Evolutionary conservation across 2,888 invertebrate species (phyloP).

Genomic region (Leptopterna dolabrata): DNA sequence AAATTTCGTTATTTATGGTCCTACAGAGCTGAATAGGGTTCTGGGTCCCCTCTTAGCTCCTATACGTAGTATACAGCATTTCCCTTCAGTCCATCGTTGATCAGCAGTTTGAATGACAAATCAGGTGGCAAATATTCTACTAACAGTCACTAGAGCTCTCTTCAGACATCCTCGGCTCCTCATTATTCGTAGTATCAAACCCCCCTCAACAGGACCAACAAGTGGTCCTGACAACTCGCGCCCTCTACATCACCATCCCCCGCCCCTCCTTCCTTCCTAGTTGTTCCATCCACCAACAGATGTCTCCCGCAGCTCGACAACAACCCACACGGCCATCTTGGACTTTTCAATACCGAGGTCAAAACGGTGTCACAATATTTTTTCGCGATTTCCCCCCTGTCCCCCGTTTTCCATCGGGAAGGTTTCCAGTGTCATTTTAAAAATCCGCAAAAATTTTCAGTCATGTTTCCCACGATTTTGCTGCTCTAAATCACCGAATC

Average conservation of each 20-base stretch:
- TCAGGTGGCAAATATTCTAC: too few species aligned
- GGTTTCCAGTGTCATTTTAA: not conserved
- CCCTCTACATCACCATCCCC: not conserved
- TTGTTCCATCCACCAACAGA: not conserved
- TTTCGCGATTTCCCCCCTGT: constrained; percentile 4
- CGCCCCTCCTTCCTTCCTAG: not conserved
- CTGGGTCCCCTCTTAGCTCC: too few species aligned
- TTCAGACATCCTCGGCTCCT: not conserved
- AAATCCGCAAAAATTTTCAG: not conserved
- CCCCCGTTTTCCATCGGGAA: not conserved
- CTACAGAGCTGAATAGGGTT: too few species aligned
- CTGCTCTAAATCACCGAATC: not conserved
- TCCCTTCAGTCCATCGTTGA: too few species aligned
- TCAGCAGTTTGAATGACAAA: too few species aligned
- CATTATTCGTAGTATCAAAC: too few species aligned
- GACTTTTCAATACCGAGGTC: constrained; percentile 45
- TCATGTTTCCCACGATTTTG: not conserved
- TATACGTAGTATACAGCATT: too few species aligned
- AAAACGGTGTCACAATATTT: constrained; percentile 34
- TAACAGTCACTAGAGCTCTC: not conserved
- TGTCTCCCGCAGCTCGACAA: not conserved
- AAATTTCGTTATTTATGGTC: too few species aligned
- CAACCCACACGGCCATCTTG: constrained; percentile 31
- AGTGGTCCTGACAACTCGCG: not conserved
- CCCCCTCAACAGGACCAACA: too few species aligned